Base-by-base conservation (phyloP, 1,140 invertebrate species). In the Drosophila varians region DNA sequence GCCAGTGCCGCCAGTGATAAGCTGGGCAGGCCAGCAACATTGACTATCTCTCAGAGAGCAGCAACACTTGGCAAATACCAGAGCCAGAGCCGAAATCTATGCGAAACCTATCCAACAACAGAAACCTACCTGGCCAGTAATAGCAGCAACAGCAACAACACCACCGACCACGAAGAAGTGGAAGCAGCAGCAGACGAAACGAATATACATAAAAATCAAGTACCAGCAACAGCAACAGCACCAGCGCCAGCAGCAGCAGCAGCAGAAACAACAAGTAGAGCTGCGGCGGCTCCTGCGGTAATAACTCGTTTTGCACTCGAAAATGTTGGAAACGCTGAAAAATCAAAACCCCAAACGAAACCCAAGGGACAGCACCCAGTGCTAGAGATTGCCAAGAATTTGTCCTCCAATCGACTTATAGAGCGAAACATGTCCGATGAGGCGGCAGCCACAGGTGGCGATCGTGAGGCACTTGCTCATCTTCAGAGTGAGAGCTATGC, bases 281-380 rank as follows among this genome's bases (percentile, higher is more conserved):
- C 74, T 62, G 66, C 45, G 40, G 69, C 28, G 3, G 28, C 65
- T 86, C 82, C 82, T 86, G 73, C 69, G 82, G 60, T 77, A 80
- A 86, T 87, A 87, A 87, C 82, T 87, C 77, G 82, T 87, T 87
- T 87, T 82, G 77, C 78, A 82, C 73, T 83, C 69, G 90, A 92
- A 65, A 90, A 92, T 90, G 92, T 92, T 68, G 90, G 92, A 61
- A 90, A 92, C 89, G 92, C 91, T 66, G 88, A 92, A 58, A 89
- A 88, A 69, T 58, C 45, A 58, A 53, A 58, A 60, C 48, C 77
- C 11, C 19, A 74, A 61, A 16, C 38, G 38, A 42, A 42, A 57
- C 75, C 71, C 65, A 86, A 75, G 78, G 64, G 69, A 64, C 80
- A 79, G 43, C 76, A 86, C 38, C 55, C 61, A 64, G 69, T 77